Percentiles rank a stretch among this genome's conserved stretches.
Evolutionary conservation across 2,888 invertebrate genomes (phyloP).

Genomic region (Archips crataeganus): DNA sequence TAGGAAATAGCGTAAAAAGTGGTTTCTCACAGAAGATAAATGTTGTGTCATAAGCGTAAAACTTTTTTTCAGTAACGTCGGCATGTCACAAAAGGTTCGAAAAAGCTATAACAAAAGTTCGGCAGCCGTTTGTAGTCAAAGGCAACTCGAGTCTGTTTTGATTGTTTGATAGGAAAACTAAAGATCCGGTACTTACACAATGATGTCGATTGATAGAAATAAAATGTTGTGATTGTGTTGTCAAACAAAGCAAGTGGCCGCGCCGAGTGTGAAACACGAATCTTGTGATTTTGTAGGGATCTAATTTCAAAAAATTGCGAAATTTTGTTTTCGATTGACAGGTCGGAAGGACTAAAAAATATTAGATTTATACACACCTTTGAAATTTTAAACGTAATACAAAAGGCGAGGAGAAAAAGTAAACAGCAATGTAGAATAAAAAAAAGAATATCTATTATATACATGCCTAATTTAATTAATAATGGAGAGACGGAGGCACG

Average conservation of each 20-base stretch:
- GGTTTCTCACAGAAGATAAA: conserved; percentile 58
- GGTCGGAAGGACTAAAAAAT: neutral
- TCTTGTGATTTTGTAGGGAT: conserved; percentile 5
- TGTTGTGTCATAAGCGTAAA: conserved; percentile 61
- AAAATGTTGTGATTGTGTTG: conserved; percentile 42
- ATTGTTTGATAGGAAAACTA: conserved; percentile 75
- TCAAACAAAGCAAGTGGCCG: conserved; percentile 36
- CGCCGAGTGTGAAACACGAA: conserved; percentile 37
- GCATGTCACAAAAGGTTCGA: conserved; percentile 63
- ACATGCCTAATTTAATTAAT: too few relatives aligned
- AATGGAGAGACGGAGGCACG: neutral
- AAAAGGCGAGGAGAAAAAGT: too few relatives aligned
- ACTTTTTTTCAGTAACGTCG: conserved; percentile 63
- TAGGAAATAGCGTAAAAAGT: conserved; percentile 57
- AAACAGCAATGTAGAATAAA: too few relatives aligned
- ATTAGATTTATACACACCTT: neutral
- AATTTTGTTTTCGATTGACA: conserved; percentile 14
- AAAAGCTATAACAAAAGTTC: conserved; percentile 69
- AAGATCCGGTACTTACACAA: conserved; percentile 68
- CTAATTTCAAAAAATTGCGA: conserved; percentile 28
- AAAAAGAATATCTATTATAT: too few relatives aligned
- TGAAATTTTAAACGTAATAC: too few relatives aligned
- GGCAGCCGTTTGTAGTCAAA: conserved; percentile 67
- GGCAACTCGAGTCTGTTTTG: conserved; percentile 71
- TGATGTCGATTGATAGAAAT: conserved; percentile 63